phyloP scores from a whole-genome alignment of 53 echinoderm and acorn worm species.

The Crossaster papposus region DNA sequence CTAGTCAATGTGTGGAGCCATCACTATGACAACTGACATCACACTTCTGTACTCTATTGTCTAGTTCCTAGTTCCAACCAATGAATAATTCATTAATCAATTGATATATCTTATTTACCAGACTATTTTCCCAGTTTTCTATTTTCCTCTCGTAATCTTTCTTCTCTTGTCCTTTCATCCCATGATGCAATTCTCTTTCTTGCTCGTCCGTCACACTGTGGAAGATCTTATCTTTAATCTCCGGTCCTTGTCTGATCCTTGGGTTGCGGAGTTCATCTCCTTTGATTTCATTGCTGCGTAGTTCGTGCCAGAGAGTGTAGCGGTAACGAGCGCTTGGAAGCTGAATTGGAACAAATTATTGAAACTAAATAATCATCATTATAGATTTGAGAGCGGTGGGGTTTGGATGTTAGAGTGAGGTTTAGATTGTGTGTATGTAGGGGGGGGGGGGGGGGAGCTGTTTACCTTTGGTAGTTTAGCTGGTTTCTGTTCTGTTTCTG shows the following conservation, averaged over 20 bases:
- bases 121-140: constrained; percentile 88
- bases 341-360: constrained; percentile 34
- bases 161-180: constrained; percentile 69
- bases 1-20: too few species aligned
- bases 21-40: too few species aligned
- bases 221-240: constrained; percentile 85
- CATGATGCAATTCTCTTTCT: constrained; percentile 78
- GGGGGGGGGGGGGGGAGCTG: neutral
- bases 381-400: neutral
- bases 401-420: too few species aligned
- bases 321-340: constrained; percentile 79
- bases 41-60: too few species aligned
- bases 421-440: neutral
- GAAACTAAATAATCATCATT: neutral
- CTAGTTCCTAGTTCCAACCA: too few species aligned
- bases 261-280: constrained; percentile 79
- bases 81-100: neutral
- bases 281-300: constrained; percentile 76
- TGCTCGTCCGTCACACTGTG: constrained; percentile 78
- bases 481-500: constrained; percentile 21
- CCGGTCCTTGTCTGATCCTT: constrained; percentile 78
- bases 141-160: constrained; percentile 65
- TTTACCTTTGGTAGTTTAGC: constrained; percentile 56
- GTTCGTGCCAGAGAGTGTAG: constrained; percentile 90
- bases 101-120: constrained; percentile 51